A percentile compares a stretch with the other conserved stretches of the same genome.
Evolutionary conservation across 2,113 vertebrate species (phyloP).

Genomic region (Egretta garzetta): DNA sequence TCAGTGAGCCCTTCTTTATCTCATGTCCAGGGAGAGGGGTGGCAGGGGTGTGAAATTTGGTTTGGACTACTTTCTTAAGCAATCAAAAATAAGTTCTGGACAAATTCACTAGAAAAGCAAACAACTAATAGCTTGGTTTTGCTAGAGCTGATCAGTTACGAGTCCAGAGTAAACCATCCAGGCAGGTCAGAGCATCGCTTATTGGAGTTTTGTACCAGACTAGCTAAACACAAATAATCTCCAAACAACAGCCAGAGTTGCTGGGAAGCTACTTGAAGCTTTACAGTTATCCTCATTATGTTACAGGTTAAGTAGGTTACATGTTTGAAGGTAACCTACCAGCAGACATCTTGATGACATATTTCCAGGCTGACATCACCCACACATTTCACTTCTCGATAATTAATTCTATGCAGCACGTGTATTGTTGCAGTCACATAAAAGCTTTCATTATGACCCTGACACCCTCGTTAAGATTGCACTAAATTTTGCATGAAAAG

Average conservation of each 20-base stretch:
- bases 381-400: not conserved
- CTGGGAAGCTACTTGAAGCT: not conserved
- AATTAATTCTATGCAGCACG: not conserved
- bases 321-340: slow-evolving; percentile 8
- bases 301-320: slow-evolving; percentile 35
- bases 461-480: not conserved
- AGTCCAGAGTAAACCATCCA: not conserved
- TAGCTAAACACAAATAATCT: not conserved
- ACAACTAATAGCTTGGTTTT: not conserved
- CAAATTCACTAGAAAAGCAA: not conserved
- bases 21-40: not conserved
- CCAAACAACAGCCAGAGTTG: not conserved
- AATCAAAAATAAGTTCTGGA: not conserved
- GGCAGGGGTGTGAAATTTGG: not conserved
- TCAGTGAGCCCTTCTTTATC: not conserved
- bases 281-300: slow-evolving; percentile 45
- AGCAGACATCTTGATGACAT: slow-evolving; percentile 30
- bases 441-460: not conserved
- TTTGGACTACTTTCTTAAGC: not conserved
- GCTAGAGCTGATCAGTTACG: not conserved
- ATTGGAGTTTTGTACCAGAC: not conserved
- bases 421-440: not conserved
- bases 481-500: not conserved
- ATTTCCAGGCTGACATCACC: slow-evolving; percentile 20
- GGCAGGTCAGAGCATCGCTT: not conserved